These are phyloP conservation scores for Heliconius ethilla DNA, from an alignment of 2,888 invertebrate genomes.

Conservation along the genomic window DNA sequence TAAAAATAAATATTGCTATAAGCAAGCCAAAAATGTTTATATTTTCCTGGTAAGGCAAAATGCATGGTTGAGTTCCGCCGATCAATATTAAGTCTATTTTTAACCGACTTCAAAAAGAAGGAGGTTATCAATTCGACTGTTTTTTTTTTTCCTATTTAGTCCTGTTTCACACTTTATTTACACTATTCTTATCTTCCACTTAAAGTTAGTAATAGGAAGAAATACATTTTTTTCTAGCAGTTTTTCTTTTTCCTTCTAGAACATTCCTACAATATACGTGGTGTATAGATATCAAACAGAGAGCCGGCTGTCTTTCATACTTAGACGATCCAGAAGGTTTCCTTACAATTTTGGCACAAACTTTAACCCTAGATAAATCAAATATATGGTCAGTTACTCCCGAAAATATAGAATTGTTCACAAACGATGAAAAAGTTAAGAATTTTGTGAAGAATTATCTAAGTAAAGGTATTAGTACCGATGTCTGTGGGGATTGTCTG, in stretches of 20 bases:
- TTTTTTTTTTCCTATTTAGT: no score
- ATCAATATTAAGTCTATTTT: no score
- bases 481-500: constrained; percentile 51
- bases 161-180: no score
- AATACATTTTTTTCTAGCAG: no score
- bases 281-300: constrained; percentile 92
- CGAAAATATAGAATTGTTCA: constrained; percentile 87
- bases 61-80: no score
- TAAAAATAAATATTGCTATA: no score
- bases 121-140: no score
- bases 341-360: constrained; percentile 89
- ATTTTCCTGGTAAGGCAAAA: no score
- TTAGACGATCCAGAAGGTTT: constrained; percentile 91
- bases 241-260: constrained; percentile 58
- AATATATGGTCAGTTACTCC: constrained; percentile 86
- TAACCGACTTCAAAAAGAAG: no score
- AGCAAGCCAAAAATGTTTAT: no score
- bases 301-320: constrained; percentile 94
- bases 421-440: constrained; percentile 86
- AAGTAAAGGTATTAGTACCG: constrained; percentile 51
- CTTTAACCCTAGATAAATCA: constrained; percentile 87
- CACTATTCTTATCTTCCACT: no score
- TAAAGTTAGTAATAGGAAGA: no score
- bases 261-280: constrained; percentile 85
- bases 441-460: constrained; percentile 88